Evolutionary conservation across 2,113 vertebrate species (phyloP).

Genomic region (Lophius piscatorius): DNA sequence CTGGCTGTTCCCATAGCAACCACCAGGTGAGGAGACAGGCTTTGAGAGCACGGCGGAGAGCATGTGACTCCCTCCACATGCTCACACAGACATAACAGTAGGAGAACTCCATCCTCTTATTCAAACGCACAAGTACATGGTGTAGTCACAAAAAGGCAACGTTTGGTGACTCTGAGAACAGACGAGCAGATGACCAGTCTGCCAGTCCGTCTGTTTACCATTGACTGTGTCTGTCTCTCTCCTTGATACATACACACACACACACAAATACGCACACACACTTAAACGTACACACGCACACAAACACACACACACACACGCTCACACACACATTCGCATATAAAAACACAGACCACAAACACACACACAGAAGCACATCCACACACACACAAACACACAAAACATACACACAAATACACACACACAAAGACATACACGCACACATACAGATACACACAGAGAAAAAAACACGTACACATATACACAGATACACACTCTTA

Average conservation of each 20-base stretch:
- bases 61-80: constrained; percentile 70
- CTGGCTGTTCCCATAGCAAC: constrained; percentile 85
- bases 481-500: constrained; percentile 19
- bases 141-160: constrained; percentile 44
- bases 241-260: constrained; percentile 35
- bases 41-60: constrained; percentile 66
- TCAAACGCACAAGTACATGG: constrained; percentile 55
- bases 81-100: constrained; percentile 58
- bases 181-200: constrained; percentile 70
- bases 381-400: constrained; percentile 19
- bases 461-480: constrained; percentile 26
- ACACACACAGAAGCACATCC: no score
- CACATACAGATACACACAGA: constrained; percentile 20
- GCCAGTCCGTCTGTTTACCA: constrained; percentile 61
- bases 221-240: constrained; percentile 49
- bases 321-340: constrained; percentile 7
- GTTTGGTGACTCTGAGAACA: constrained; percentile 43
- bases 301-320: constrained; percentile 21
- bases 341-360: no score
- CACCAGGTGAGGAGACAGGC: constrained; percentile 82
- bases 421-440: constrained; percentile 21
- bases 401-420: constrained; percentile 18
- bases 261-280: constrained; percentile 19
- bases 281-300: constrained; percentile 33
- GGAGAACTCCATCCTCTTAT: constrained; percentile 39